phyloP scores from a whole-genome alignment of 64 coral and sea anemone genomes.

The Montipora capricornis region DNA sequence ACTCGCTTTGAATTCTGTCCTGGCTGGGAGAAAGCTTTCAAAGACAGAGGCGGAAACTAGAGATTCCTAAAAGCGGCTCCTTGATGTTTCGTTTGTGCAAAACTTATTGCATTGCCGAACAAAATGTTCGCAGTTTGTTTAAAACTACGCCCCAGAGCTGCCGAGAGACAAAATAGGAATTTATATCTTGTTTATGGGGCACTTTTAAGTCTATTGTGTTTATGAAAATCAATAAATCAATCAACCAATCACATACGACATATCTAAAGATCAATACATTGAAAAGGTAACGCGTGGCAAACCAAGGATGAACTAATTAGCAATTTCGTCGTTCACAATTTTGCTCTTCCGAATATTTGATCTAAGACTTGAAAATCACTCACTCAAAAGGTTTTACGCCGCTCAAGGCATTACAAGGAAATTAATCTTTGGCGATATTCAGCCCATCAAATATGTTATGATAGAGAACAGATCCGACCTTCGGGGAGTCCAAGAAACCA shows the following conservation, averaged over 20 bases:
- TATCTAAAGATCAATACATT: not conserved
- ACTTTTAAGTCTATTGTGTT: conserved; percentile 13
- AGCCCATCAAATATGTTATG: too few relatives aligned
- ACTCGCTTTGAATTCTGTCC: not conserved
- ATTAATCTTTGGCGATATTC: too few relatives aligned
- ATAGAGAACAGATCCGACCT: too few relatives aligned
- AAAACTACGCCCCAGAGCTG: not conserved
- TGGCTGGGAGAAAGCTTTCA: not conserved
- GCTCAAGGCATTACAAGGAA: too few relatives aligned
- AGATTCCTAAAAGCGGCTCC: not conserved
- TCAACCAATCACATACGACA: conserved; percentile 10
- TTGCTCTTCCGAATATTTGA: too few relatives aligned
- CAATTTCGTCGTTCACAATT: too few relatives aligned
- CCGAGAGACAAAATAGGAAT: conserved; percentile 6
- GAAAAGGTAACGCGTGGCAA: not conserved
- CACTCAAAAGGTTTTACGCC: too few relatives aligned
- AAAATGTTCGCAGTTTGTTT: not conserved
- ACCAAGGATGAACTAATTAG: too few relatives aligned
- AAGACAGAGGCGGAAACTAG: not conserved
- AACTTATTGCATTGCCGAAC: not conserved
- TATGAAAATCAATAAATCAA: conserved; percentile 1
- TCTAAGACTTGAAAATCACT: too few relatives aligned
- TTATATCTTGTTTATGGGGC: conserved; percentile 9
- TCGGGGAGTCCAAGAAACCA: too few relatives aligned
- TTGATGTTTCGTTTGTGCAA: not conserved